Evolutionary conservation across 2,888 invertebrate genomes (phyloP), one percentile per base, ranked within the genome.

Genomic region (Eupithecia centaureata): DNA sequence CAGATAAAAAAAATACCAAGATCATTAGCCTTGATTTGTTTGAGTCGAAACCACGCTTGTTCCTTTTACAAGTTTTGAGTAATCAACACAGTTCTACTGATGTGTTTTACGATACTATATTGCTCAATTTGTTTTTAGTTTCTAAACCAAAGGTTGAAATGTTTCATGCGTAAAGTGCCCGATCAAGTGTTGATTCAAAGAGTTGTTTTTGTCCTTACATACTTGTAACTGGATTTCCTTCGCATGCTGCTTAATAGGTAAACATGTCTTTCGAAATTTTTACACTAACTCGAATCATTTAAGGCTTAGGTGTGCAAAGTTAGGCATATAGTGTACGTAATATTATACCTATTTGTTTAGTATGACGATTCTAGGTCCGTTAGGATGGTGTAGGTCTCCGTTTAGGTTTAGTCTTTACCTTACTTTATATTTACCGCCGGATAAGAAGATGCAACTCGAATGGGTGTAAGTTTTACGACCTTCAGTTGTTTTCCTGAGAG

Each of bases 1-100:
- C 38, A 68, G 71, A 72, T 67, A 75, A 72, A 68, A 70, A n/a
- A 71, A 69, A 70, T 60, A 68, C 67, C 18, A 22, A 47, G 47
- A 72, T 70, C 75, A 77, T 67, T 76, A 69, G 71, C 73, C 73
- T 75, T 75, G 71, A 71, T 72, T 71, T 62, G 47, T 73, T 71
- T 60, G 61, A 65, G 72, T 59, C 30, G 59, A 68, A 67, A 71
- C 73, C 73, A 72, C 71, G 76, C 73, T 67, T 68, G 68, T 69
- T 52, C 61, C 57, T 70, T 70, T 63, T 61, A 61, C 56, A 60
- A 66, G 60, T 52, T 73, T 66, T 67, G 54, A 67, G 65, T 69
- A 42, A 73, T 68, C 54, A 30, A n/a, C 54, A 15, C 54, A 69
- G 70, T 66, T 63, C 27, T 51, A 47, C 59, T 65, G 38, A 59